Conservation (phyloP, 2,888 invertebrate genomes). For the Epinotia nisella region DNA sequence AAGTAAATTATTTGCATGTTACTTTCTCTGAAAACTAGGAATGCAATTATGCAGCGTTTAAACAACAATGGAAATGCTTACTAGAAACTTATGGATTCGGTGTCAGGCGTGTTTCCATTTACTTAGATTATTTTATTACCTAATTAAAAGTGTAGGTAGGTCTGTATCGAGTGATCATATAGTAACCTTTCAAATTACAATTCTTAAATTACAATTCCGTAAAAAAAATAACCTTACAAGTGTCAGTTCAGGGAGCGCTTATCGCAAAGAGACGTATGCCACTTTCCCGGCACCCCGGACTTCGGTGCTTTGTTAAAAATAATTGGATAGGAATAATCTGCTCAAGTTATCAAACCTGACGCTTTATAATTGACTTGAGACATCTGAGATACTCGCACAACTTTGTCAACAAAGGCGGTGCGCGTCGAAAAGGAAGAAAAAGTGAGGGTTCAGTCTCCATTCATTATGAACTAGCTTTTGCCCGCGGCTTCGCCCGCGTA, state of each 20-base stretch:
- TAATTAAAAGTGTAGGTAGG: not conserved
- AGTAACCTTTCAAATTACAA: no score
- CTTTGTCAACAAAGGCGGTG: conserved; percentile 48
- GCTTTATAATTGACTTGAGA: conserved; percentile 31
- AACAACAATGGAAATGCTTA: no score
- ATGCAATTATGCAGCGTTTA: no score
- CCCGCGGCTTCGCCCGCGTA: no score
- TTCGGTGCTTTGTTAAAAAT: conserved; percentile 35
- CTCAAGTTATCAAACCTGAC: conserved; percentile 41
- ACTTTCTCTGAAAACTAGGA: no score
- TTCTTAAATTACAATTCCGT: not conserved
- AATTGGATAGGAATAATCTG: conserved; percentile 34
- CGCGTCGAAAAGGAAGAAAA: conserved; percentile 45
- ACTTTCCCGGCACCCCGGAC: conserved; percentile 26
- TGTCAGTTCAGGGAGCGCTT: conserved; percentile 28
- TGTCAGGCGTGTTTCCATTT: no score
- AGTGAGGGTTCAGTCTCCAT: not conserved
- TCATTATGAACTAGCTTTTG: no score
- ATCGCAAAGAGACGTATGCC: conserved; percentile 13
- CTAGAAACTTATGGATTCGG: no score
- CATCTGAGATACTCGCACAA: conserved; percentile 34
- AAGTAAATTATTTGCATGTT: no score
- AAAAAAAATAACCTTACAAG: not conserved
- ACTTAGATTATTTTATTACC: no score
- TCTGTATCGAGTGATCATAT: not conserved